phyloP scores from a whole-genome alignment of 2,888 invertebrate genomes.

The Molanna angustata region DNA sequence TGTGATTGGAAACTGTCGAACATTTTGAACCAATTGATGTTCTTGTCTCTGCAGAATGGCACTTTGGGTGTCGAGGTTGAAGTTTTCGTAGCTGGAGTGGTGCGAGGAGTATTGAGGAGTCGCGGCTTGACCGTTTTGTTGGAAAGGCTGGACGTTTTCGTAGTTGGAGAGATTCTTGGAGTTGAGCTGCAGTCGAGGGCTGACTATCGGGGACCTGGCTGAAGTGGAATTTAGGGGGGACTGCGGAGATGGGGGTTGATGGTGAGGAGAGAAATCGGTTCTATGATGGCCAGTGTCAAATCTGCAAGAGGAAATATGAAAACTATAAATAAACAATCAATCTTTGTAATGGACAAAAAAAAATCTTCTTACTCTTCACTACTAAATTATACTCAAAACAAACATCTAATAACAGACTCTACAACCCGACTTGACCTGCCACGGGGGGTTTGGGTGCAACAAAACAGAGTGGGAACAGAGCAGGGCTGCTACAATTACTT shows the following conservation, averaged over 20 bases:
- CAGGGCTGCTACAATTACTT: no score
- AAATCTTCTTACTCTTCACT: no score
- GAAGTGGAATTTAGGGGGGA: background rate
- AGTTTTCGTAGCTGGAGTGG: constrained; percentile 39
- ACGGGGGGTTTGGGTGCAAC: no score
- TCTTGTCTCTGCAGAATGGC: constrained; percentile 44
- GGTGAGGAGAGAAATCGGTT: constrained; percentile 21
- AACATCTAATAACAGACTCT: no score
- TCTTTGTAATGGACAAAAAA: no score
- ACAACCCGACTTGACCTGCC: no score
- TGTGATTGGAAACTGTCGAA: constrained; percentile 36
- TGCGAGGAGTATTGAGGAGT: constrained; percentile 38
- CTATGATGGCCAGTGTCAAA: constrained; percentile 52
- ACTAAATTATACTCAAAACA: no score
- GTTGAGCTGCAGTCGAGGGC: constrained; percentile 28
- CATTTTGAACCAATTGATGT: constrained; percentile 42
- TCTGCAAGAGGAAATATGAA: constrained; percentile 38
- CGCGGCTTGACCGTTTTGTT: constrained; percentile 42
- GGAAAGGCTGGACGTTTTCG: constrained; percentile 52
- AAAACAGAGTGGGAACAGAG: no score
- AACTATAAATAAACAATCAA: no score
- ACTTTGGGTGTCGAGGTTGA: constrained; percentile 31
- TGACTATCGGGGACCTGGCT: background rate
- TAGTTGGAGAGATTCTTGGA: constrained; percentile 48
- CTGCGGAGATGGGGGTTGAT: constrained; percentile 12